Base-by-base conservation (phyloP, 2,797 vertebrate species). In the Sebastes iracundus region DNA sequence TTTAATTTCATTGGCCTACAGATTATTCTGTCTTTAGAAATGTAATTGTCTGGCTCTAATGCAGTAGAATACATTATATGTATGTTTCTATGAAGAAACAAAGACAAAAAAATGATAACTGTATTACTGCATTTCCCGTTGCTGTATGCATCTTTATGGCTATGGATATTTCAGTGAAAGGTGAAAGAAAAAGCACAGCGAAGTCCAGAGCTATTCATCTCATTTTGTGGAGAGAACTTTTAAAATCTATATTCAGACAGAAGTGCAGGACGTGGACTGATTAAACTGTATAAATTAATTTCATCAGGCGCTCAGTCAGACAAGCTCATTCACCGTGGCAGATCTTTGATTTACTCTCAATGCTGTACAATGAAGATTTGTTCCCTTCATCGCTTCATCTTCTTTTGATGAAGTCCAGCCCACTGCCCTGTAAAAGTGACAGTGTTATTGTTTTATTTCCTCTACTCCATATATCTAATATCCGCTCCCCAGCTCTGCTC, bases 1-100 rank as follows among this genome's bases (percentile, higher is more conserved):
- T 94, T 94, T 91, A 89, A 93, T 94, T 93, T 90, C 75, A 92
- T 87, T 93, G 93, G 84, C 56, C 84, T 55, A 62, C 49, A 92
- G 90, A 91, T 93, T 94, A 93, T 89, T 90, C 77, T 87, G 72
- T 87, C 79, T 90, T 88, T 83, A 88, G 65, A 82, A 89, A 84
- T 90, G 77, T 86, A 90, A 94, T 92, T 93, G 88, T 92, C 83
- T 90, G 75, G 10, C 66, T 86, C 76, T 79, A 77, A 82, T 79
- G 38, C 68, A 78, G 30, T 12, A 38, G 53, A 84, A 75, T 79
- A 53, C 49, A 74, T 70, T 61, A 32, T 4, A 67, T 79, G 65
- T 72, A 60, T 72, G 35, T 79, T 77, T 75, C 28, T n/a, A 62
- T 66, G 7, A 23, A 38, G 46, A 65, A 63, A 64, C 5, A 64